A percentile compares a stretch with the other conserved stretches of the same genome.
Evolutionary conservation across 1,140 invertebrate species (phyloP).

Genomic region (Sesamia nonagrioides): DNA sequence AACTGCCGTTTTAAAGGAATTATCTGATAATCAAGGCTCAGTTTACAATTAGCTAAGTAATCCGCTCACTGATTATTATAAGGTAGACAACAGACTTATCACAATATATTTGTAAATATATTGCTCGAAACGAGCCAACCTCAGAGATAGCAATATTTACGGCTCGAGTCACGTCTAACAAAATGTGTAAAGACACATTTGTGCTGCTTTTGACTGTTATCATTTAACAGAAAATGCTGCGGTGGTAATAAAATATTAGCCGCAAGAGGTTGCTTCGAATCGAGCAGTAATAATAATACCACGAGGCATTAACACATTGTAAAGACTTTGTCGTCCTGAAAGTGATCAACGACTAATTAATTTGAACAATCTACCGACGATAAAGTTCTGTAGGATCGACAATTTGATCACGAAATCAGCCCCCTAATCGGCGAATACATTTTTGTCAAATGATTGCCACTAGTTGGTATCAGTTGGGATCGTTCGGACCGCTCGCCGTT

Average conservation of each 20-base stretch:
- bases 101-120: neutral
- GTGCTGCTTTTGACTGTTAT: no score
- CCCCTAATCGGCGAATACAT: no score
- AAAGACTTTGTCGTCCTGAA: neutral
- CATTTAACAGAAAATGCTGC: no score
- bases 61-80: conserved; percentile 20
- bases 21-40: conserved; percentile 32
- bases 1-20: conserved; percentile 36
- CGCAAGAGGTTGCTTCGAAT: neutral
- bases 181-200: no score
- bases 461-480: no score
- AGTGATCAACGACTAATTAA: neutral
- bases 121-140: neutral
- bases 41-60: conserved; percentile 26
- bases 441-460: no score
- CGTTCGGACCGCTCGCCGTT: no score
- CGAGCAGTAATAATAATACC: neutral
- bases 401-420: conserved; percentile 28
- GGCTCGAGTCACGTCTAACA: neutral
- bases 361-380: neutral
- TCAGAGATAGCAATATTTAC: no score
- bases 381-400: neutral
- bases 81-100: conserved; percentile 21
- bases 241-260: no score
- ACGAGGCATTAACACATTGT: neutral